Evolutionary conservation across 2,888 invertebrate species (phyloP), one percentile per base, ranked within the genome.

Genomic region (Rhagonycha lutea): DNA sequence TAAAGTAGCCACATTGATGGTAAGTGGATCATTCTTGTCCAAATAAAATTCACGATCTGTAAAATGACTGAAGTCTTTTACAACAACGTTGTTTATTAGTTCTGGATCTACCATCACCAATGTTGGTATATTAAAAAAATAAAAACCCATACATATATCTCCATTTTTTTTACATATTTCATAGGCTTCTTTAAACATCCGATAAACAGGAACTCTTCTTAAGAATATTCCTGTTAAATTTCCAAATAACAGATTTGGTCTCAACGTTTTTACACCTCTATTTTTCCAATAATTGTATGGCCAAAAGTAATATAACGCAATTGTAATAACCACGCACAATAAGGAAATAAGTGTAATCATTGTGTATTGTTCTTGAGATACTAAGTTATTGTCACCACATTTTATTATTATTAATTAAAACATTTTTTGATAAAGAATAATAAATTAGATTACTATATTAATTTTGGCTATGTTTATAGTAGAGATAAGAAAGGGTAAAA

Each of bases 21-120:
- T 86, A 24, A 87, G 83, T 14, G 86, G 87, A 74, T 87, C 87
- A 70, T 87, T 85, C 14, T 84, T 85, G 3, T 87, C 85, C 2
- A 86, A 86, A 23, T 85, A 86, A 68, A 87, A 85, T 67, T 88
- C 87, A 62, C 88, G 85, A 74, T 89, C 87, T 4, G 85, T 84
- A 79, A 89, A 89, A 78, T 88, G 85, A 4, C 86, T 84, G 72
- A 89, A 89, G 78, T 89, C 89, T 63, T 86, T 85, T 2, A 87
- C 85, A 72, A 88, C 77, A 62, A 89, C 82, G 10, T 85, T 84
- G 74, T 87, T 88, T 47, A 88, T 86, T 5, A 87, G 79, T 10
- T 87, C 85, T 0, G 87, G 87, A 77, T 88, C 88, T 0, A 72
- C 61, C 1, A 76, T 74, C 12, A 79, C 14, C 60, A 78, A 78